Base-by-base conservation (phyloP, 2,888 invertebrate genomes). In the Aricia artaxerxes region DNA sequence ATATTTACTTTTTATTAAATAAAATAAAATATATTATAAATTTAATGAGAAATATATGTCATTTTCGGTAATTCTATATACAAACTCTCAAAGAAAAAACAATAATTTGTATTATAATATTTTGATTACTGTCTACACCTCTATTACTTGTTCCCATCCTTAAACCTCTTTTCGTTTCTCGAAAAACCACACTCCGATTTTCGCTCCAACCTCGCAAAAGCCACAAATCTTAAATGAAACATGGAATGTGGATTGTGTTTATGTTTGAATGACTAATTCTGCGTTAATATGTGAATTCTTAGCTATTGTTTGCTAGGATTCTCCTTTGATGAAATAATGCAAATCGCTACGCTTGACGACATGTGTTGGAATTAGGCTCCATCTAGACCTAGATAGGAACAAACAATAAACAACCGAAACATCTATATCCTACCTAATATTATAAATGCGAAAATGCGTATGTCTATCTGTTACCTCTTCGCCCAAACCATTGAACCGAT, bases 281-380 rank as follows among this genome's bases (percentile, higher is more conserved):
- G 5, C 5, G 60, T 4, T 0, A 24, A 24, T 9, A 7, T 24
- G 24, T 24, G 61, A 61, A 61, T 61, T 13, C 73, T 24, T 3
- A n/a, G 73, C 49, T 75, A 75, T 75, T 75, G 49, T 49, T 75
- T 7, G 1, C 11, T 6, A 44, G n/a, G 7, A 40, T 24, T 4
- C 40, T n/a, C 16, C 73, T 73, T 49, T 75, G 49, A 75, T 75
- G 73, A 75, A 75, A 13, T 49, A 49, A 75, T 75, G 49, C 31
- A 75, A 75, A 49, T 44, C 11, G n/a, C 44, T 16, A 44, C 73
- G 49, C 73, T 4, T 57, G 57, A 4, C 3, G 49, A 75, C 73
- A 11, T 75, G n/a, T 24, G 73, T 49, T 9, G 57, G 57, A 16
- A 49, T 31, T 49, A 44, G 44, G 2, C 73, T 73, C 44, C 2